Percentiles rank a stretch among this genome's conserved stretches.
Evolutionary conservation across 1,140 invertebrate genomes (phyloP).

Genomic region (Drosophila kikkawai): DNA sequence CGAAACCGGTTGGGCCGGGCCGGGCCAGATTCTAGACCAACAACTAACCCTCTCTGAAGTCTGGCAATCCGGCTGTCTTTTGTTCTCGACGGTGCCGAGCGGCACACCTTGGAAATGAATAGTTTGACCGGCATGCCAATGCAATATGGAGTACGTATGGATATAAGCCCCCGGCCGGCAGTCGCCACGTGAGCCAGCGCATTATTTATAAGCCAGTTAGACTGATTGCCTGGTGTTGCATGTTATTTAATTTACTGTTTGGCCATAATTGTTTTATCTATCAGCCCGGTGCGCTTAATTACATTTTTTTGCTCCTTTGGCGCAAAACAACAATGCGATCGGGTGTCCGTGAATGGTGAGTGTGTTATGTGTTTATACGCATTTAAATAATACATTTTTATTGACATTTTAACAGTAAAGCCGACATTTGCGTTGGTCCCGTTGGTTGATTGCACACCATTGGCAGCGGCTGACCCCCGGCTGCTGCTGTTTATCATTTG

Average conservation of each 20-base stretch:
- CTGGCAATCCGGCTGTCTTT: constrained; percentile 35
- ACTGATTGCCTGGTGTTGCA: constrained; percentile 67
- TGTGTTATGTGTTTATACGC: constrained; percentile 31
- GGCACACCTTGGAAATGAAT: constrained; percentile 55
- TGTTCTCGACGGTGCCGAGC: constrained; percentile 51
- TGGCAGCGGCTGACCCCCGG: constrained; percentile 29
- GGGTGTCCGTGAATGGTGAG: constrained; percentile 9
- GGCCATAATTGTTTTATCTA: constrained; percentile 79
- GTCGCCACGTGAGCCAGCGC: constrained; percentile 30
- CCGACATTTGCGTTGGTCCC: constrained; percentile 79
- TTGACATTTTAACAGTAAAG: constrained; percentile 80
- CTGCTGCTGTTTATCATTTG: constrained; percentile 63
- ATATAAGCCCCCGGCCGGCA: neutral
- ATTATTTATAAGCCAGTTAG: constrained; percentile 59
- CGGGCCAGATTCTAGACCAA: constrained; percentile 47
- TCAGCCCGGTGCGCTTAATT: constrained; percentile 71
- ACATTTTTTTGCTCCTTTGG: constrained; percentile 51
- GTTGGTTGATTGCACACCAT: constrained; percentile 73
- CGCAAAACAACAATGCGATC: constrained; percentile 50
- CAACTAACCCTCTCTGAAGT: constrained; percentile 69
- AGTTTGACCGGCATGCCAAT: constrained; percentile 33
- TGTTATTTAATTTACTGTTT: constrained; percentile 75
- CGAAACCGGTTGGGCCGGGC: constrained; percentile 56
- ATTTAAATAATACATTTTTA: constrained; percentile 80
- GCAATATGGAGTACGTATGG: constrained; percentile 1